Evolutionary conservation across 1,140 invertebrate genomes (phyloP).

Genomic region (Drosophila ambigua): DNA sequence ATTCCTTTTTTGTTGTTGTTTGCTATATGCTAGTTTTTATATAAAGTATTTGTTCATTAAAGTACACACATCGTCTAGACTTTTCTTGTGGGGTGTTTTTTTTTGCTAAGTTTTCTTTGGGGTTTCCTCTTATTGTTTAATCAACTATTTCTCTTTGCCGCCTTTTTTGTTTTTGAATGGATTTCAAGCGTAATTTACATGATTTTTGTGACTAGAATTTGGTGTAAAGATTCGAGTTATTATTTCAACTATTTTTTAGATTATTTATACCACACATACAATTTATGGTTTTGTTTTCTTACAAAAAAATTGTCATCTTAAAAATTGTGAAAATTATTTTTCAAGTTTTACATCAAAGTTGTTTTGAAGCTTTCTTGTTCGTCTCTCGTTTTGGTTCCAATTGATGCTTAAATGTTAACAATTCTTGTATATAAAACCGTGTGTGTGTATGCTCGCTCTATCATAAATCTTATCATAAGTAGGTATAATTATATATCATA

Average conservation of each 20-base stretch:
- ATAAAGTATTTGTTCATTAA: slow-evolving; percentile 74
- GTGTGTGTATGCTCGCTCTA: slow-evolving; percentile 35
- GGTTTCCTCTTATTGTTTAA: slow-evolving; percentile 26
- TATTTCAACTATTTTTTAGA: slow-evolving; percentile 21
- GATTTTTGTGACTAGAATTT: slow-evolving; percentile 28
- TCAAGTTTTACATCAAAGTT: slow-evolving; percentile 49
- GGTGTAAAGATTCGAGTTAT: slow-evolving; percentile 40
- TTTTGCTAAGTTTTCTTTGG: slow-evolving; percentile 17
- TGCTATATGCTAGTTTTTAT: slow-evolving; percentile 63
- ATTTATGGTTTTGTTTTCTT: slow-evolving; percentile 13
- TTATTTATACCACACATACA: slow-evolving; percentile 27
- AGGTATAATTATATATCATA: slow-evolving; percentile 45
- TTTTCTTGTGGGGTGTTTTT: slow-evolving; percentile 24
- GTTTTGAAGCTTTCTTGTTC: slow-evolving; percentile 24
- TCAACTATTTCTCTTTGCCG: slow-evolving; percentile 2
- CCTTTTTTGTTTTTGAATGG: neutral
- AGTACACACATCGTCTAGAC: slow-evolving; percentile 70
- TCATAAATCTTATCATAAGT: slow-evolving; percentile 63
- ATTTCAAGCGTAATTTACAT: slow-evolving; percentile 38
- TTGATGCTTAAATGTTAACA: slow-evolving; percentile 79
- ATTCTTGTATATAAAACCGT: slow-evolving; percentile 78
- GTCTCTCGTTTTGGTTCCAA: slow-evolving; percentile 78
- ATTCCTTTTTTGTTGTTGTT: slow-evolving; percentile 27
- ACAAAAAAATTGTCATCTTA: slow-evolving; percentile 67
- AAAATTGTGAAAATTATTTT: slow-evolving; percentile 70